These are phyloP conservation scores for Drusus annulatus DNA, from an alignment of 1,140 invertebrate species.

Conservation along the genomic window DNA sequence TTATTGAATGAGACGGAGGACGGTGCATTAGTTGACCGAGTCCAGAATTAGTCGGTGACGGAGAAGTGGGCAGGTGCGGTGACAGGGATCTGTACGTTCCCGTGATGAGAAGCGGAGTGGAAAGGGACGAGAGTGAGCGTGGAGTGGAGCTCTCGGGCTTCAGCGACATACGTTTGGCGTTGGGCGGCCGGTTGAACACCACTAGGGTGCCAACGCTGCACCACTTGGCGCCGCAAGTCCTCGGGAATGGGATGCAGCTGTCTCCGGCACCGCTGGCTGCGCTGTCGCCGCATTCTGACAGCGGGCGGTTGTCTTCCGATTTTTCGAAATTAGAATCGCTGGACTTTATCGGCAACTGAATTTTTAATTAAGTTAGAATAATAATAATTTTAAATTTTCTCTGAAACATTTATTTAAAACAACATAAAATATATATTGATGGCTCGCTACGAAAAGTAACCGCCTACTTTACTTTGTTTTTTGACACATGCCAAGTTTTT, in stretches of 20 bases:
- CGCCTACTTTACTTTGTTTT: too few species aligned
- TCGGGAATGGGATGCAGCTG: constrained; percentile 93
- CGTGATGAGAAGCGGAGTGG: constrained; percentile 64
- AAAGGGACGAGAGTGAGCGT: constrained; percentile 68
- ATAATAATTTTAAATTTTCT: background rate
- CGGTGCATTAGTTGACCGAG: constrained; percentile 67
- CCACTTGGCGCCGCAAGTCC: constrained; percentile 94
- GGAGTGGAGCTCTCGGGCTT: constrained; percentile 83
- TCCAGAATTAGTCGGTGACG: constrained; percentile 68
- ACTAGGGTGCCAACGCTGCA: constrained; percentile 88
- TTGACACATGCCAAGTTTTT: too few species aligned
- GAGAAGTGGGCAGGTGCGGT: constrained; percentile 71
- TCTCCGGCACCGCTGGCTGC: constrained; percentile 77
- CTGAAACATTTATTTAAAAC: too few species aligned
- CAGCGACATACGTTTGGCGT: constrained; percentile 78
- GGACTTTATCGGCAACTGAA: constrained; percentile 69
- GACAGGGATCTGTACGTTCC: constrained; percentile 66
- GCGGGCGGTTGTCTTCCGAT: constrained; percentile 66
- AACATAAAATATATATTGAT: too few species aligned
- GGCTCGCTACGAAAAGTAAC: too few species aligned
- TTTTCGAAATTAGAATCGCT: constrained; percentile 68
- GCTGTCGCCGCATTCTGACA: constrained; percentile 64
- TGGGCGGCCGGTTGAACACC: constrained; percentile 87
- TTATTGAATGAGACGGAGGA: constrained; percentile 70
- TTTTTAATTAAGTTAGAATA: too few species aligned